Percentiles rank a stretch among this genome's conserved stretches.
Evolutionary conservation across 2,888 invertebrate species (phyloP).

Genomic region (Platycheirus albimanus): DNA sequence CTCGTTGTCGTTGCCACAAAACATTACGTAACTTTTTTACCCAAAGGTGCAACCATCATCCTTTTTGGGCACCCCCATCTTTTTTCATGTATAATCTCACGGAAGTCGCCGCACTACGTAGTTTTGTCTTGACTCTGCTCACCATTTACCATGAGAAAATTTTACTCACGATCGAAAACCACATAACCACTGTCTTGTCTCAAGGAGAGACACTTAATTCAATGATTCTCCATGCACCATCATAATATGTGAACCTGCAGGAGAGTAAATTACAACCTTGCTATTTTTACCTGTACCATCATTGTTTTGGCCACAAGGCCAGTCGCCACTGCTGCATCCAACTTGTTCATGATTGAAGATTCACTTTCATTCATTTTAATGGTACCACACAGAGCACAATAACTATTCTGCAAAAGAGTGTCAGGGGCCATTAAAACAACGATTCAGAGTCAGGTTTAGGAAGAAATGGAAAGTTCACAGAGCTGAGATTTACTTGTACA

Average conservation of each 20-base stretch:
- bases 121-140: not conserved
- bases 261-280: constrained; percentile 17
- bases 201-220: constrained; percentile 22
- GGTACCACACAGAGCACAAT: constrained; percentile 12
- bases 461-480: constrained; percentile 47
- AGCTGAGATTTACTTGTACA: not conserved
- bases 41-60: constrained; percentile 34
- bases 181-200: constrained; percentile 25
- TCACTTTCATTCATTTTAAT: constrained; percentile 56
- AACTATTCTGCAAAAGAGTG: constrained; percentile 1
- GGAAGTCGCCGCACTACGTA: constrained; percentile 44
- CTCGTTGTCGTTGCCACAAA: not conserved
- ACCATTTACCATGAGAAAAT: constrained; percentile 15
- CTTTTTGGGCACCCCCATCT: constrained; percentile 34
- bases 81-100: constrained; percentile 36
- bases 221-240: not conserved
- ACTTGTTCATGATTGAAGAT: constrained; percentile 54
- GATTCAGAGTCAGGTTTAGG: not conserved
- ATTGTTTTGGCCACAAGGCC: constrained; percentile 45
- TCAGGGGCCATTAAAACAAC: constrained; percentile 6
- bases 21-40: constrained; percentile 31
- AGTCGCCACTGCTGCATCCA: constrained; percentile 1
- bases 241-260: constrained; percentile 10
- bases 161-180: constrained; percentile 21
- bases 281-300: constrained; percentile 18